These are phyloP conservation scores for Platalea minor DNA, from an alignment of 2,797 vertebrate genomes.

Conservation along the genomic window DNA sequence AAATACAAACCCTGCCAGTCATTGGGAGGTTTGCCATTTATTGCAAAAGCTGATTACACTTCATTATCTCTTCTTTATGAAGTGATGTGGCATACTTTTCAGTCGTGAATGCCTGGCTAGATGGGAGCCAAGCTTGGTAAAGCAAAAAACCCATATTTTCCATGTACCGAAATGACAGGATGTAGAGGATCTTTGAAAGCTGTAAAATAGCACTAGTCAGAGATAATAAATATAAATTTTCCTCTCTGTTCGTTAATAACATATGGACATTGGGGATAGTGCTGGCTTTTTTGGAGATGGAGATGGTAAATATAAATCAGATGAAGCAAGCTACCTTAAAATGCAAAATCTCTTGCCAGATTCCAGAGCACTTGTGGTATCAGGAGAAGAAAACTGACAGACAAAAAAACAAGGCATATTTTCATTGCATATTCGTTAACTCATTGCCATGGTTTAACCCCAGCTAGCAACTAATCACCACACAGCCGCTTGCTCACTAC, in stretches of 20 bases:
- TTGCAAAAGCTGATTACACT: neutral
- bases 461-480: neutral
- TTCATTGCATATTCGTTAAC: neutral
- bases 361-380: neutral
- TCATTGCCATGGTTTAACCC: neutral
- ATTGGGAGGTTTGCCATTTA: neutral
- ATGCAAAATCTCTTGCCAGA: neutral
- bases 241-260: neutral
- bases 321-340: neutral
- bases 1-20: neutral
- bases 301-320: neutral
- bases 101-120: neutral
- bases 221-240: neutral
- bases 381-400: neutral
- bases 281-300: neutral
- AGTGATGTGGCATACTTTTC: neutral
- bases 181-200: neutral
- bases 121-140: neutral
- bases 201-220: neutral
- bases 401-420: neutral
- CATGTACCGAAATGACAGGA: neutral
- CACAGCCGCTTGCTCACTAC: neutral
- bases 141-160: neutral
- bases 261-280: neutral
- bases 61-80: neutral